Percentiles rank a stretch among this genome's conserved stretches.
phyloP scores from a whole-genome alignment of 2,888 invertebrate species.

The Lymantria dispar region DNA sequence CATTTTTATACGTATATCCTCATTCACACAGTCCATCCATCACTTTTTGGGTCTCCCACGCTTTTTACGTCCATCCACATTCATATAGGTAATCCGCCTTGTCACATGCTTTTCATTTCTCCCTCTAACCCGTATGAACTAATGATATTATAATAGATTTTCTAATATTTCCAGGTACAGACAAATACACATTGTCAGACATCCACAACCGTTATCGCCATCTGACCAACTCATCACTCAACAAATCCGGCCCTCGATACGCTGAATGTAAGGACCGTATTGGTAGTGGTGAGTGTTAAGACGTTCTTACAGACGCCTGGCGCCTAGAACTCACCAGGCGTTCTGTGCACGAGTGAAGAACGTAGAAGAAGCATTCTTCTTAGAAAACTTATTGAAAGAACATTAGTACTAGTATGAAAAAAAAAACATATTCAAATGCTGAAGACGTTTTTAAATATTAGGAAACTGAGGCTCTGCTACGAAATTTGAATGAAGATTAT shows the following conservation, averaged over 20 bases:
- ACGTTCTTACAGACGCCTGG: slow-evolving; percentile 37
- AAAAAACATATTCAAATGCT: too few species aligned
- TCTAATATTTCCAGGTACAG: slow-evolving; percentile 85
- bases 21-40: too few species aligned
- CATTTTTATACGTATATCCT: too few species aligned
- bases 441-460: too few species aligned
- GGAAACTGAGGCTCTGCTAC: too few species aligned
- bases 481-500: too few species aligned
- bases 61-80: too few species aligned
- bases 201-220: slow-evolving; percentile 93
- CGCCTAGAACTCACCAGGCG: slow-evolving; percentile 5
- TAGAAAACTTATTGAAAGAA: slow-evolving; percentile 9
- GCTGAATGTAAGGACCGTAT: slow-evolving; percentile 91
- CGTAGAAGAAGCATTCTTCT: slow-evolving; percentile 6
- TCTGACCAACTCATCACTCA: slow-evolving; percentile 95
- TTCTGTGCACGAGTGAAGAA: slow-evolving; percentile 6
- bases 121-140: too few species aligned
- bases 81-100: too few species aligned
- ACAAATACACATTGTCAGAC: slow-evolving; percentile 92
- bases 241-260: slow-evolving; percentile 93
- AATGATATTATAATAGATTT: too few species aligned
- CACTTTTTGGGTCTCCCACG: too few species aligned
- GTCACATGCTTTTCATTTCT: too few species aligned
- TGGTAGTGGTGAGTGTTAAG: slow-evolving; percentile 84
- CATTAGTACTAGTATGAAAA: not conserved